Conservation (phyloP, 2,888 invertebrate species). For the Augiades crinisus region DNA sequence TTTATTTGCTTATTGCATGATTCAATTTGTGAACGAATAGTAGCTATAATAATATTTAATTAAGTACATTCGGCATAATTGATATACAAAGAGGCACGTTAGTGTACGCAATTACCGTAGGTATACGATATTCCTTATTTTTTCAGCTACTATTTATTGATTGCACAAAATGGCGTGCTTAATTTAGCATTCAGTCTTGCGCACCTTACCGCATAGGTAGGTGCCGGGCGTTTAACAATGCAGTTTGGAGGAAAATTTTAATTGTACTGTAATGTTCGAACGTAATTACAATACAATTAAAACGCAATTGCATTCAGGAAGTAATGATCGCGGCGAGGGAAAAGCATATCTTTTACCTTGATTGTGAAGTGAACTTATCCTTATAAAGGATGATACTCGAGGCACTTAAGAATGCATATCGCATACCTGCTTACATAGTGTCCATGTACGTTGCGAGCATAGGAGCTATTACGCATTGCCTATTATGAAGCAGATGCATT, state of each 20-base stretch:
- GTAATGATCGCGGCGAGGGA: conserved; percentile 10
- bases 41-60: background rate
- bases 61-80: background rate
- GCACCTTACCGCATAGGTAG: conserved; percentile 18
- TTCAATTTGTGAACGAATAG: background rate
- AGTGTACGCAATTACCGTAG: background rate
- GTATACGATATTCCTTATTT: background rate
- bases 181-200: conserved; percentile 13
- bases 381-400: background rate
- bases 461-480: conserved; percentile 28
- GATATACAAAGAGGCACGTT: background rate
- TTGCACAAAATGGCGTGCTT: conserved; percentile 24
- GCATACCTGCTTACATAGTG: background rate
- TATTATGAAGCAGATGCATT: conserved; percentile 31
- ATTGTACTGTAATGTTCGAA: background rate
- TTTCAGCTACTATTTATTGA: conserved; percentile 3
- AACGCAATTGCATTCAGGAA: background rate
- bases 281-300: background rate
- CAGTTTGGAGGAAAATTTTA: conserved; percentile 13
- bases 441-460: background rate
- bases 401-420: background rate
- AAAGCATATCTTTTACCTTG: conserved; percentile 2
- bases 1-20: conserved; percentile 18
- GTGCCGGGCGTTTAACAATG: conserved; percentile 14
- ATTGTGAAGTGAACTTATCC: background rate